Evolutionary conservation across 2,888 invertebrate species (phyloP), one percentile per base, ranked within the genome.

Genomic region (Pyrochroa serraticornis): DNA sequence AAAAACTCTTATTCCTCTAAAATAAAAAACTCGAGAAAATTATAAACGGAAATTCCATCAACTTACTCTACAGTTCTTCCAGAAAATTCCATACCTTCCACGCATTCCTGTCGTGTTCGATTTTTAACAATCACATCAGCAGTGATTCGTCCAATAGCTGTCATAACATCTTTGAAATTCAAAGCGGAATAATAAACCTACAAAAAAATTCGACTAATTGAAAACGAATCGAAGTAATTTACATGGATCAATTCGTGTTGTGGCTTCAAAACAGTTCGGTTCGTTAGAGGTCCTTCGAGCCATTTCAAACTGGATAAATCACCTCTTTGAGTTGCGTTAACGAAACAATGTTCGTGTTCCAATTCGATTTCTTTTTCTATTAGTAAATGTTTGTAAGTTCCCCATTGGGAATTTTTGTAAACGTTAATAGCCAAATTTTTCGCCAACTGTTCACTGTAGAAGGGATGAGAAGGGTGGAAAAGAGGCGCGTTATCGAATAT

Each of bases 111-210:
- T 7, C 83, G 80, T 30, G 84, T 73, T 9, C 89, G 81, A 0
- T 82, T 83, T 32, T 83, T 82, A 0, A 91, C 90, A 0, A 92
- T 87, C 0, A 92, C 86, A 75, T 97, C 96, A 0, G 88, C 85
- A 5, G 91, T 88, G 5, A 97, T 84, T 72, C 93, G 93, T 1
- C 95, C 96, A 0, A 92, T 93, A 0, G 95, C 93, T 1, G 93
- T 82, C 97, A 97, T 96, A 0, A 97, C 83, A 77, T 97, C 97
- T 71, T 93, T 87, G 86, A 96, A 97, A 80, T 97, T 97, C n/a
- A 97, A 76, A 0, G 95, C 86, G 0, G 93, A 80, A 73, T 90
- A 93, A 69, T 88, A 84, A 6, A 64, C 55, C 63, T 69, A 31
- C 8, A 61, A 37, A 9, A n/a, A 35, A 7, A 7, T 35, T 30